These are phyloP conservation scores for Eustalomyia histrio DNA, from an alignment of 2,888 invertebrate genomes.

Conservation along the genomic window DNA sequence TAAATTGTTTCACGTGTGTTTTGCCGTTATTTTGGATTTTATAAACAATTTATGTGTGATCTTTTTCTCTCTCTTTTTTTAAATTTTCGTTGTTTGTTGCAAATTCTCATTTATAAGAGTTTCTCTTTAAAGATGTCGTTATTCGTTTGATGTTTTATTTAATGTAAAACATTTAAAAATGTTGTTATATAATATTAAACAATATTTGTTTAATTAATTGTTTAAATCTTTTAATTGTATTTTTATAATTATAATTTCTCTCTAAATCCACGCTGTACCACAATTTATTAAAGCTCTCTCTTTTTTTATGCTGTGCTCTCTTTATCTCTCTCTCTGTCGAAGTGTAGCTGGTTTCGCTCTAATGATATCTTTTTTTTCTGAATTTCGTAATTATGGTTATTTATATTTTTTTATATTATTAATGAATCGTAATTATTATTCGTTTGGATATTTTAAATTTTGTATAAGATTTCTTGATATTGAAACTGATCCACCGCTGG, in stretches of 20 bases:
- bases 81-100: slow-evolving; percentile 59
- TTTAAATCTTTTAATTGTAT: slow-evolving; percentile 12
- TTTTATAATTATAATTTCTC: not conserved
- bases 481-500: slow-evolving; percentile 58
- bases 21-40: slow-evolving; percentile 21
- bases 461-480: slow-evolving; percentile 19
- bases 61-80: slow-evolving; percentile 37
- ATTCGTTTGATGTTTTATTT: slow-evolving; percentile 54
- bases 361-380: not conserved
- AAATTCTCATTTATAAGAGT: slow-evolving; percentile 67
- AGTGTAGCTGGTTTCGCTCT: not conserved
- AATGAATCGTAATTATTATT: slow-evolving; percentile 46
- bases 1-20: slow-evolving; percentile 45
- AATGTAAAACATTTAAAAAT: not conserved
- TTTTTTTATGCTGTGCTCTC: slow-evolving; percentile 25
- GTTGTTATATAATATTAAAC: not conserved
- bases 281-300: slow-evolving; percentile 35
- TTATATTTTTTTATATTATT: slow-evolving; percentile 37
- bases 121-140: slow-evolving; percentile 71
- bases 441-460: slow-evolving; percentile 53
- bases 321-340: slow-evolving; percentile 34
- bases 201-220: not conserved
- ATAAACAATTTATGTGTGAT: slow-evolving; percentile 19
- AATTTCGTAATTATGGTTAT: slow-evolving; percentile 62
- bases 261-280: slow-evolving; percentile 50